Percentiles rank a stretch among this genome's conserved stretches.
phyloP scores from a whole-genome alignment of 2,113 vertebrate species.

The Notothenia rossii region DNA sequence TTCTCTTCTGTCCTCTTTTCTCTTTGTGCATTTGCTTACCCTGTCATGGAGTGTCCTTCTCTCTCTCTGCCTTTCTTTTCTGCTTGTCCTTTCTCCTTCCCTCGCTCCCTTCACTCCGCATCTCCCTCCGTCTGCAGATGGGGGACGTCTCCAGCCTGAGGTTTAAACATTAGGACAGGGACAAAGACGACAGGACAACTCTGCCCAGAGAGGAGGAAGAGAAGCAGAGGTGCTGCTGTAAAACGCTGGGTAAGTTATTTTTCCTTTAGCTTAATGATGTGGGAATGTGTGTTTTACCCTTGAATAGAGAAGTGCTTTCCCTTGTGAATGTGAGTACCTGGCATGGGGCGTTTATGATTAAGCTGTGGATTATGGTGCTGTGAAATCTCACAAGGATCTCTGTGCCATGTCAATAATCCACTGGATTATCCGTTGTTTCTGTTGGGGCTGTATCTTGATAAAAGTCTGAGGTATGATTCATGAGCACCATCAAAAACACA shows the following conservation, averaged over 20 bases:
- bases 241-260: slow-evolving; percentile 44
- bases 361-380: slow-evolving; percentile 62
- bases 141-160: slow-evolving; percentile 48
- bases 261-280: neutral
- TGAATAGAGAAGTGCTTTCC: neutral
- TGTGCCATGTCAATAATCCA: slow-evolving; percentile 75
- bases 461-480: slow-evolving; percentile 30
- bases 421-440: slow-evolving; percentile 68
- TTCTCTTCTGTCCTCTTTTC: slow-evolving; percentile 76
- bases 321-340: neutral
- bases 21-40: slow-evolving; percentile 63
- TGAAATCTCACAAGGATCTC: slow-evolving; percentile 73
- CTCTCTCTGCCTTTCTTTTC: slow-evolving; percentile 29
- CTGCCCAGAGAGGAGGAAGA: slow-evolving; percentile 8
- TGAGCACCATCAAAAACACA: neutral
- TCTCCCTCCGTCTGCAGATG: slow-evolving; percentile 64
- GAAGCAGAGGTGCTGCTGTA: slow-evolving; percentile 20
- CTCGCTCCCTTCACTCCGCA: slow-evolving; percentile 38
- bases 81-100: slow-evolving; percentile 44
- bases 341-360: slow-evolving; percentile 49
- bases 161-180: slow-evolving; percentile 57
- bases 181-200: slow-evolving; percentile 45
- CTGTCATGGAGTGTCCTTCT: slow-evolving; percentile 73
- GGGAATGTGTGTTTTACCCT: neutral
- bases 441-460: slow-evolving; percentile 25